These are phyloP conservation scores for Nothocercus julius DNA, from an alignment of 2,113 vertebrate species.

Conservation along the genomic window DNA sequence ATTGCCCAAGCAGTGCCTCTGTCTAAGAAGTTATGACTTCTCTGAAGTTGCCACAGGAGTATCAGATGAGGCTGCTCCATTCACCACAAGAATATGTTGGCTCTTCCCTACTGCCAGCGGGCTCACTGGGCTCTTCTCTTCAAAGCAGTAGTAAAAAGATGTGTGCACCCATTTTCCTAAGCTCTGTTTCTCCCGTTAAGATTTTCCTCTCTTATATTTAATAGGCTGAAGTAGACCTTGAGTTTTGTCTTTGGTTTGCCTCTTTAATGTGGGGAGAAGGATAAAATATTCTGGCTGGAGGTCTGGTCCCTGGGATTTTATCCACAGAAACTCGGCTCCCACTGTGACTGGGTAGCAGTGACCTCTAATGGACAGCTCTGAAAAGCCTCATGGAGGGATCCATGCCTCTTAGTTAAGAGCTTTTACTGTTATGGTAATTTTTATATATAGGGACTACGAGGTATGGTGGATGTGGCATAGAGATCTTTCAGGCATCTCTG, in stretches of 20 bases:
- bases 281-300: background rate
- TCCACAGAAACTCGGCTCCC: background rate
- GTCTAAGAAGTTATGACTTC: background rate
- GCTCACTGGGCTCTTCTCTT: background rate
- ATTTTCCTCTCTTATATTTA: background rate
- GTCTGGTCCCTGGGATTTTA: background rate
- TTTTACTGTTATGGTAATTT: background rate
- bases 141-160: background rate
- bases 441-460: background rate
- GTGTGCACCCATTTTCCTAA: background rate
- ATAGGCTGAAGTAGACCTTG: background rate
- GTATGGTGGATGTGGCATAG: background rate
- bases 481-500: background rate
- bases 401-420: background rate
- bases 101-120: background rate
- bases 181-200: background rate
- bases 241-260: background rate
- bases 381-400: background rate
- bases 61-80: background rate
- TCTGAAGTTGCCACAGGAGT: background rate
- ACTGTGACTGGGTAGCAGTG: background rate
- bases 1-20: background rate
- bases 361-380: constrained; percentile 14
- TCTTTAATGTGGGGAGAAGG: background rate
- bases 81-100: background rate